phyloP scores from a whole-genome alignment of 2,888 invertebrate species.

The Lasius platythorax region DNA sequence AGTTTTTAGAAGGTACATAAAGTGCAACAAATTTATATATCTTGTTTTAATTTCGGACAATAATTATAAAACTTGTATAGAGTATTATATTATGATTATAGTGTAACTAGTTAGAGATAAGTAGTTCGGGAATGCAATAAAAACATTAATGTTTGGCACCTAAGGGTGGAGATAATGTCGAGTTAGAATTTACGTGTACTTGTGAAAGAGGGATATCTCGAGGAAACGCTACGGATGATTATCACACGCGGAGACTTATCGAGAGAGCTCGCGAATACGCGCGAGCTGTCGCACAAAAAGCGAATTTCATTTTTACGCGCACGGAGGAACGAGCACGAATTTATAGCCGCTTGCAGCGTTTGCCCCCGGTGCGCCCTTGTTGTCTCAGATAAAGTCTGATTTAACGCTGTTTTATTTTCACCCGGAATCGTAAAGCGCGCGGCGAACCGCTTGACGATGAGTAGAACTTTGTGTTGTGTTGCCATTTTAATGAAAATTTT shows the following conservation, averaged over 20 bases:
- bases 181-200: neutral
- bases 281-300: constrained; percentile 2
- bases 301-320: constrained; percentile 47
- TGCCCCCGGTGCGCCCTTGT: constrained; percentile 52
- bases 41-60: neutral
- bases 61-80: neutral
- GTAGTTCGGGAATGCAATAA: neutral
- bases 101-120: neutral
- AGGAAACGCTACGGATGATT: constrained; percentile 17
- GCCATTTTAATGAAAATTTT: constrained; percentile 6
- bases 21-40: neutral
- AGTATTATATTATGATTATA: neutral
- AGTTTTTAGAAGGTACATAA: neutral
- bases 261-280: constrained; percentile 25
- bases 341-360: constrained; percentile 20
- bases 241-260: constrained; percentile 37
- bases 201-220: neutral
- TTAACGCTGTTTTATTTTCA: constrained; percentile 64
- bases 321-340: constrained; percentile 27
- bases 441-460: constrained; percentile 34
- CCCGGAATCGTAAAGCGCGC: constrained; percentile 64
- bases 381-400: constrained; percentile 70
- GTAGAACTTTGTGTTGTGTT: constrained; percentile 29
- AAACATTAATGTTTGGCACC: constrained; percentile 9
- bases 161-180: constrained; percentile 1